Evolutionary conservation across 1,140 invertebrate species (phyloP).

Genomic region (Listronotus bonariensis): DNA sequence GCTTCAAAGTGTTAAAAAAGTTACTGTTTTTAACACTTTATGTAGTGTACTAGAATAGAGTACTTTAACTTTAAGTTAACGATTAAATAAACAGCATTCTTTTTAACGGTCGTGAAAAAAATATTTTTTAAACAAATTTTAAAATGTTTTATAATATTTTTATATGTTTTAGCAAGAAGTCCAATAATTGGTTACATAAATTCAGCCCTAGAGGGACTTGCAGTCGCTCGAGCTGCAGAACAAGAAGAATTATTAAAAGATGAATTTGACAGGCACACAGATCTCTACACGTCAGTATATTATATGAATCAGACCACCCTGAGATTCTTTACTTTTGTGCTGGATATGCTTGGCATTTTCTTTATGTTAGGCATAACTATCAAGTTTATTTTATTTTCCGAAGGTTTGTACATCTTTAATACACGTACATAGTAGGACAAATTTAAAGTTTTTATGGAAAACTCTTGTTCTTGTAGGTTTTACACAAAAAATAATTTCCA

Average conservation of each 20-base stretch:
- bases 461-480: no score
- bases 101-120: no score
- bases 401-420: conserved; percentile 46
- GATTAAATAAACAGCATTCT: no score
- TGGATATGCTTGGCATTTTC: conserved; percentile 63
- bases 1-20: no score
- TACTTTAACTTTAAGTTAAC: no score
- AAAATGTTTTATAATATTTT: no score
- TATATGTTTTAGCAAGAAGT: conserved; percentile 64
- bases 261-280: conserved; percentile 69
- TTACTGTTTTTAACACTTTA: no score
- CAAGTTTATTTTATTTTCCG: conserved; percentile 56
- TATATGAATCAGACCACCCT: conserved; percentile 50
- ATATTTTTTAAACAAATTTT: no score
- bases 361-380: conserved; percentile 67
- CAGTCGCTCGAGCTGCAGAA: conserved; percentile 85
- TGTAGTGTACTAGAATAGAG: no score
- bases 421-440: no score
- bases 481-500: no score
- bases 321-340: conserved; percentile 61
- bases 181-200: conserved; percentile 89
- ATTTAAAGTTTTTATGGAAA: no score
- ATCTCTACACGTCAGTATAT: conserved; percentile 72
- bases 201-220: conserved; percentile 83
- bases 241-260: conserved; percentile 67